Evolutionary conservation across 2,888 invertebrate genomes (phyloP), one percentile per base, ranked within the genome.

Genomic region (Tricholauxania praeusta): DNA sequence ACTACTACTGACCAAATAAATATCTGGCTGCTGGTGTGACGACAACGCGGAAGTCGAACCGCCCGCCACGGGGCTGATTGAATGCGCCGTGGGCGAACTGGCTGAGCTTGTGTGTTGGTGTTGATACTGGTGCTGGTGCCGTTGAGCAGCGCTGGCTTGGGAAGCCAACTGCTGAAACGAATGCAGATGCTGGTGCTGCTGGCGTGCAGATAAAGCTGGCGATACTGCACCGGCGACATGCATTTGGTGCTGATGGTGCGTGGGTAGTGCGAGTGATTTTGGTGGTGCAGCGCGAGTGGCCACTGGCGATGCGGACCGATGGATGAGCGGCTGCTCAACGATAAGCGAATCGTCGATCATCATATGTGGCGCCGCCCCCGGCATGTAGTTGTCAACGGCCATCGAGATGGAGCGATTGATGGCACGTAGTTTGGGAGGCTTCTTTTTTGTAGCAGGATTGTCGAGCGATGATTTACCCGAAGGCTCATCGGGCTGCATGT

Each of bases 361-460:
- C 80, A 81, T 80, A 73, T 80, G 79, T 55, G 80, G 80, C 22
- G 12, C 74, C 73, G n/a, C 73, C 73, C 10, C 68, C 66, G 69
- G 60, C 57, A 83, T 83, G 80, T 88, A 88, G 68, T 88, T 87
- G 70, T 88, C 87, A 75, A 88, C 86, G 73, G 88, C 87, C 84
- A 88, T 85, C 53, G 87, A 88, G 39, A 87, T 81, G n/a, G 87
- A 87, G 51, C 87, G 86, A 79, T 87, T 86, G 72, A 86, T 85
- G 74, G 86, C 82, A 82, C 85, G 87, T 78, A 88, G 81, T 84
- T 88, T 88, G 80, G 87, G 87, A 75, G 87, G 87, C 73, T 85
- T 87, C 79, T 85, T 86, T 72, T 85, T 87, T n/a, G 84, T 84
- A 72, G 84, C 86, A 70, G 85, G 85, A 82, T 86, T 85, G 76